Evolutionary conservation across 2,888 invertebrate genomes (phyloP).

Genomic region (Ornithoptera alexandrae): DNA sequence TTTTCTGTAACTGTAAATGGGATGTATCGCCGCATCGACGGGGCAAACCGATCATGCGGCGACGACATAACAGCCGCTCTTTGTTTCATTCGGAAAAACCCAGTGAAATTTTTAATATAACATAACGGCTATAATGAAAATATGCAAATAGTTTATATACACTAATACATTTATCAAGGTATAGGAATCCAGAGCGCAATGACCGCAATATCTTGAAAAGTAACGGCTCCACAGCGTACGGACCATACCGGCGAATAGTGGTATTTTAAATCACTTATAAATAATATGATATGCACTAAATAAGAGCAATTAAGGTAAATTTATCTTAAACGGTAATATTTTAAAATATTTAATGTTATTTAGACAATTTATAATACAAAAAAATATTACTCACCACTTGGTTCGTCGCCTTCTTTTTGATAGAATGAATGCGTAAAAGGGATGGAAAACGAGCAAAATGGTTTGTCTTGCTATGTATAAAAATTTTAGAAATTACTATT

Average conservation of each 20-base stretch:
- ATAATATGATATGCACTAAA: neutral
- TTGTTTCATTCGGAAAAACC: slow-evolving; percentile 36
- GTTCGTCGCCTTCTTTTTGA: slow-evolving; percentile 59
- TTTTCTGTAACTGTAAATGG: slow-evolving; percentile 29
- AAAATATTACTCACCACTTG: slow-evolving; percentile 62
- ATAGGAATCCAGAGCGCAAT: slow-evolving; percentile 57
- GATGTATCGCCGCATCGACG: slow-evolving; percentile 33
- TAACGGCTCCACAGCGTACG: slow-evolving; percentile 58
- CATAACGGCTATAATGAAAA: slow-evolving; percentile 45
- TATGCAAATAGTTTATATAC: slow-evolving; percentile 43
- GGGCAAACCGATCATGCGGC: slow-evolving; percentile 55
- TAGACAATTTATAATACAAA: slow-evolving; percentile 39
- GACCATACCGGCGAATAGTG: slow-evolving; percentile 38
- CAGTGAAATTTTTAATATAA: slow-evolving; percentile 42
- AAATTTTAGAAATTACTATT: slow-evolving; percentile 16
- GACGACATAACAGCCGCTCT: slow-evolving; percentile 46
- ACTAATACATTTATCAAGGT: slow-evolving; percentile 43
- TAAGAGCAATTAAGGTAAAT: neutral
- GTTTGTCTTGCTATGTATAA: slow-evolving; percentile 37
- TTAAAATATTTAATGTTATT: slow-evolving; percentile 17
- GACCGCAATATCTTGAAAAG: slow-evolving; percentile 75
- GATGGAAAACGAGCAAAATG: slow-evolving; percentile 36
- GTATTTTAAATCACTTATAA: slow-evolving; percentile 15
- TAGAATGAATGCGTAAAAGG: slow-evolving; percentile 44
- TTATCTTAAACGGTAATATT: slow-evolving; percentile 1